These are phyloP conservation scores for Panagrolaimus sp. DNA, from an alignment of 1,140 invertebrate genomes.

Conservation along the genomic window DNA sequence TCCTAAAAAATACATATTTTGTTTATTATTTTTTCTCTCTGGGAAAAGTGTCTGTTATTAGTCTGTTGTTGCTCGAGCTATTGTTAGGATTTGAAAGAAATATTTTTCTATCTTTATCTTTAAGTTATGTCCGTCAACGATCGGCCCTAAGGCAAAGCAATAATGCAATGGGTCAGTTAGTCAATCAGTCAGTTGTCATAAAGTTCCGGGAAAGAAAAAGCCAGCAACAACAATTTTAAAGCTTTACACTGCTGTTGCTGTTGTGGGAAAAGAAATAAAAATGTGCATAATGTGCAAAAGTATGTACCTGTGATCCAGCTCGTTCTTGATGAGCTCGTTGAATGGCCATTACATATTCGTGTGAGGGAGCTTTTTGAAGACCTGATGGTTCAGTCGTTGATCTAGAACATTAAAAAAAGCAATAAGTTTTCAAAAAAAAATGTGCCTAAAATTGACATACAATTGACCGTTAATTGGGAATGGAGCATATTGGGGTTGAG, in stretches of 20 bases:
- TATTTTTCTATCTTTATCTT: too few species aligned
- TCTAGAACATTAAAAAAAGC: neutral
- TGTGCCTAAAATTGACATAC: conserved; percentile 10
- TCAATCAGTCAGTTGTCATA: neutral
- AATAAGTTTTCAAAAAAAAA: neutral
- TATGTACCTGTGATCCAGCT: conserved; percentile 34
- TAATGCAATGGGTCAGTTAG: neutral
- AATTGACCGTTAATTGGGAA: conserved; percentile 32
- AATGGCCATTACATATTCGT: conserved; percentile 23
- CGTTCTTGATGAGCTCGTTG: conserved; percentile 28
- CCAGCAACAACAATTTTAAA: neutral
- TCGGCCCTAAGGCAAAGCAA: too few species aligned
- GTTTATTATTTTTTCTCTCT: neutral
- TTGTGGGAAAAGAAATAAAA: neutral
- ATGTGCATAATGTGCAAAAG: too few species aligned
- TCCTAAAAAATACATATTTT: conserved; percentile 16
- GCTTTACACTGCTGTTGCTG: neutral
- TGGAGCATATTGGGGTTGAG: conserved; percentile 45
- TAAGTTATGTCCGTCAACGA: too few species aligned
- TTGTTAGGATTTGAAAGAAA: too few species aligned
- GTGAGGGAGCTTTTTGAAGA: conserved; percentile 37
- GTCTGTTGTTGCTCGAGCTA: neutral
- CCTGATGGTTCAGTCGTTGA: neutral
- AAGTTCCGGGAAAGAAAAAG: neutral
- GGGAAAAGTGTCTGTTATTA: neutral